Evolutionary conservation across 2,888 invertebrate species (phyloP), one percentile per base, ranked within the genome.

Genomic region (Pammene aurita): DNA sequence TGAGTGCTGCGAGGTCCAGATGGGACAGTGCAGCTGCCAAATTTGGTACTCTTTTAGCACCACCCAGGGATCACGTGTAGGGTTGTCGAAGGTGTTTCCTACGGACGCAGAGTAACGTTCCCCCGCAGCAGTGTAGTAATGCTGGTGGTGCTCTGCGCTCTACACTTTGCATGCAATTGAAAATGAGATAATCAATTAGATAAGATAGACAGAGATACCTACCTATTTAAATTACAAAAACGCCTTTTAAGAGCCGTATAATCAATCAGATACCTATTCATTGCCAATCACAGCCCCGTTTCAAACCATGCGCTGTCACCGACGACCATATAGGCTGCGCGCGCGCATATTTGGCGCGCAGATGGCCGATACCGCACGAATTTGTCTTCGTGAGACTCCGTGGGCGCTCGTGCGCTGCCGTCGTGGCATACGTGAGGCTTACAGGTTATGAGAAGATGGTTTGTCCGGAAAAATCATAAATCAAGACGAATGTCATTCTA

Each of bases 351-450:
- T 73, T 72, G 68, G 69, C 54, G 66, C 61, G 54, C 73, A 75
- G 74, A 75, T 75, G 73, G 71, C 44, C 61, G 74, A 76, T 75
- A 73, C 70, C 18, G 74, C 76, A 74, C 75, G 76, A 74, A 67
- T 67, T 50, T 50, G 67, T 63, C 56, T 63, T 52, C 62, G 67
- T 61, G 61, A 14, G 55, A 1, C 35, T 50, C 14, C 46, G 56
- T 58, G 58, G n/a, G 14, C 11, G 4, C 7, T 41, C 58, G 44
- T 44, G 44, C 44, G 57, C 7, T 2, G 42, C 42, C 26, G 42
- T 38, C 44, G n/a, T 58, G 44, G 58, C 26, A 14, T 44, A 58
- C 58, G 58, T 46, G 58, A 44, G 58, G 13, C 16, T 26, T 44
- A 26, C 58, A 44, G 57, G 13, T 41, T 18, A 16, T 58, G n/a